Evolutionary conservation across 37 sponge, comb jelly and placozoan species (phyloP).

Genomic region (Aplysina aerophoba): DNA sequence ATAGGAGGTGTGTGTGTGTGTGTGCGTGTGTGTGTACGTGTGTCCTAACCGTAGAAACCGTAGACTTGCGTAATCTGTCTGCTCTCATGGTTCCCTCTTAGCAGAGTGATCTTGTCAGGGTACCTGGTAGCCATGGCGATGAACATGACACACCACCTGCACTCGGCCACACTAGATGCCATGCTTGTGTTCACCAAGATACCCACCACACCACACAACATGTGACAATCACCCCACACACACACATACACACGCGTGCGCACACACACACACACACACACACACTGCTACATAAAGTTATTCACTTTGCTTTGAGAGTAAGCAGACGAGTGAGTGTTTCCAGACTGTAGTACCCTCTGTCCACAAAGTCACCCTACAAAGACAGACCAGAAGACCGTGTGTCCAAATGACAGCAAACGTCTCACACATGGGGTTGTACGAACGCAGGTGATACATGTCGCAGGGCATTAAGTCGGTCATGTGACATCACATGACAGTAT

Average conservation of each 20-base stretch:
- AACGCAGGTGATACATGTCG: no score
- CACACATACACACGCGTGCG: conserved; percentile 25
- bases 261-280: conserved; percentile 23
- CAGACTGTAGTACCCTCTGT: conserved; percentile 97
- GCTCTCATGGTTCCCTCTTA: conserved; percentile 98
- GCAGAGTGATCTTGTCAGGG: conserved; percentile 84
- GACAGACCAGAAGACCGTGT: no score
- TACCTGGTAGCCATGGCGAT: conserved; percentile 52
- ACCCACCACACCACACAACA: neutral
- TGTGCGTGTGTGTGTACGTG: no score
- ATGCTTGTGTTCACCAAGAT: neutral
- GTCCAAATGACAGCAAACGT: no score
- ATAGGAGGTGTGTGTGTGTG: neutral
- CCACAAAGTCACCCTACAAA: conserved; percentile 97
- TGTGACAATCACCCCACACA: neutral
- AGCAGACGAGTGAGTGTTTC: conserved; percentile 96
- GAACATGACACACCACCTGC: no score
- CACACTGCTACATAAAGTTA: conserved; percentile 3
- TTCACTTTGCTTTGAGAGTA: conserved; percentile 88
- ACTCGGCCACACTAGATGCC: no score
- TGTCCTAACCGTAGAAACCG: conserved; percentile 95
- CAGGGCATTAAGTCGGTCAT: no score
- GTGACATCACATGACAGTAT: neutral
- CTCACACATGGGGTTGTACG: no score
- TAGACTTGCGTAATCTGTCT: conserved; percentile 99